phyloP scores from a whole-genome alignment of 2,797 vertebrate genomes.

The Cottoperca gobio region DNA sequence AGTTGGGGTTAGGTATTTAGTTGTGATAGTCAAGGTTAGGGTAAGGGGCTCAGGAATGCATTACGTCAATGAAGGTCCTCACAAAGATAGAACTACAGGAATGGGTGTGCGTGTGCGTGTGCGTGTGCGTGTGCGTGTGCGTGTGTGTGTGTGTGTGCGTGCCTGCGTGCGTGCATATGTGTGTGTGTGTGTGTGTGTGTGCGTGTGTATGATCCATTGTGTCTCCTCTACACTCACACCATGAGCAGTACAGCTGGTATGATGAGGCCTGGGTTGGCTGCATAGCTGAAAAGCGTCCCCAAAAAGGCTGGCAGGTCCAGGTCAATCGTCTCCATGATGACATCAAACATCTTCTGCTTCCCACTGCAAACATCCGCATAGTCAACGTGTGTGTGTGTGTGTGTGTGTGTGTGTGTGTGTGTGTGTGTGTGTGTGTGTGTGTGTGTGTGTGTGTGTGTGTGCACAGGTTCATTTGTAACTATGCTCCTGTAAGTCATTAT shows the following conservation, averaged over 20 bases:
- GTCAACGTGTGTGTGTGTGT: neutral
- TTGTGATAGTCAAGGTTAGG: neutral
- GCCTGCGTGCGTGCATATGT: neutral
- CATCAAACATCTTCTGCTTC: slow-evolving; percentile 94
- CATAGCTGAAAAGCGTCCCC: slow-evolving; percentile 94
- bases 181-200: neutral
- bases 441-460: neutral
- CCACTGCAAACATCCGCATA: slow-evolving; percentile 82
- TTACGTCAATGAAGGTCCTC: neutral
- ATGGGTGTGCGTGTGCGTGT: neutral
- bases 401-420: neutral
- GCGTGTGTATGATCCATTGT: neutral
- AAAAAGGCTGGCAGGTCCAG: slow-evolving; percentile 93
- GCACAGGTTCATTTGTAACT: neutral
- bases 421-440: neutral
- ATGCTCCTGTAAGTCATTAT: neutral
- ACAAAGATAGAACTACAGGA: neutral
- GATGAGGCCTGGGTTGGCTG: slow-evolving; percentile 96
- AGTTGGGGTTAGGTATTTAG: neutral
- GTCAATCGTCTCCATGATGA: slow-evolving; percentile 95
- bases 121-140: no score
- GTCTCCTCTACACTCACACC: slow-evolving; percentile 87
- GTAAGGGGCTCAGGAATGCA: neutral
- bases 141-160: neutral
- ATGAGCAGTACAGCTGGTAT: slow-evolving; percentile 97